Evolutionary conservation across 2,888 invertebrate genomes (phyloP).

Genomic region (Cremastobaeus sp.): DNA sequence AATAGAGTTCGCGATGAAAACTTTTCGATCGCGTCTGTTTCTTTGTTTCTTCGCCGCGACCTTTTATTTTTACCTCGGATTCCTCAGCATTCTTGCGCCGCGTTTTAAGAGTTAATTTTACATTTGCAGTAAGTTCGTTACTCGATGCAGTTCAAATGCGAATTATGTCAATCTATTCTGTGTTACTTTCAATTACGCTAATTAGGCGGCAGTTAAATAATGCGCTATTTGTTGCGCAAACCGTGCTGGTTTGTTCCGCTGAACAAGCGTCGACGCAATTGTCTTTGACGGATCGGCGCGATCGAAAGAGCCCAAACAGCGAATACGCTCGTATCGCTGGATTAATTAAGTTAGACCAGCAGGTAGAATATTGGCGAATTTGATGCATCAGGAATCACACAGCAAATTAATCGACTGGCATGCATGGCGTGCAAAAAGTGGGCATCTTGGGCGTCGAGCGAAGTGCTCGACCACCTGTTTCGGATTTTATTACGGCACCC

Average conservation of each 20-base stretch:
- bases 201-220: too few relatives aligned
- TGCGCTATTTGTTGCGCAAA: too few relatives aligned
- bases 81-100: too few relatives aligned
- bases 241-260: too few relatives aligned
- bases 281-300: slow-evolving; percentile 12
- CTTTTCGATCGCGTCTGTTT: slow-evolving; percentile 8
- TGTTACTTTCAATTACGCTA: slow-evolving; percentile 16
- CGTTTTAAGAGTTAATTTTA: too few relatives aligned
- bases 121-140: too few relatives aligned
- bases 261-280: not conserved
- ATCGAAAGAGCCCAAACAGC: slow-evolving; percentile 24
- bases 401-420: slow-evolving; percentile 19
- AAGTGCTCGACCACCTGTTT: slow-evolving; percentile 62
- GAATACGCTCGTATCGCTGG: slow-evolving; percentile 6
- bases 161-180: too few relatives aligned
- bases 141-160: too few relatives aligned
- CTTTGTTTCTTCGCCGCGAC: too few relatives aligned
- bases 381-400: slow-evolving; percentile 26
- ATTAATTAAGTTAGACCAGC: slow-evolving; percentile 28
- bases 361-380: slow-evolving; percentile 28
- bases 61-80: too few relatives aligned
- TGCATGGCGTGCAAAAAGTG: not conserved
- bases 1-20: slow-evolving; percentile 23
- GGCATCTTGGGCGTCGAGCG: not conserved
- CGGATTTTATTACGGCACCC: slow-evolving; percentile 62